Evolutionary conservation across 2,888 invertebrate species (phyloP).

Genomic region (Caenorhabditis sp.): DNA sequence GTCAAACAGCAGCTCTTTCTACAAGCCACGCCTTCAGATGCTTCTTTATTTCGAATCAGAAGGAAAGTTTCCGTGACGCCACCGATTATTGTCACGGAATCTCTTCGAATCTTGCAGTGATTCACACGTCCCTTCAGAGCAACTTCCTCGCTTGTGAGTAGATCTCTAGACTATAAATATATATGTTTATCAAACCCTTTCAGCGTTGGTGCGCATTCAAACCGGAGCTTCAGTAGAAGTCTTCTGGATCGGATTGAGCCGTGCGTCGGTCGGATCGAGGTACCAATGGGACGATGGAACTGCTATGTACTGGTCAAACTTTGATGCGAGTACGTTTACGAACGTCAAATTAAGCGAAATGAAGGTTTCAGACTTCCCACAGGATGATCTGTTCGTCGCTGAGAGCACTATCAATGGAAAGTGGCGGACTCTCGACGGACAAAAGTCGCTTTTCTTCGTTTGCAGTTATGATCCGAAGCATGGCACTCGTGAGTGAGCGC

Average conservation of each 20-base stretch:
- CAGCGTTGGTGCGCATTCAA: slow-evolving; percentile 18
- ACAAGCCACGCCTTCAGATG: background rate
- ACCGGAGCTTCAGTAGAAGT: slow-evolving; percentile 2
- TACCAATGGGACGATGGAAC: slow-evolving; percentile 50
- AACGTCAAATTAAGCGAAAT: background rate
- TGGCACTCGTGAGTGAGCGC: background rate
- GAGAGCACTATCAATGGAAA: slow-evolving; percentile 31
- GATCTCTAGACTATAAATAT: background rate
- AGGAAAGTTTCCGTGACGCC: background rate
- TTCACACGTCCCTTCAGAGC: slow-evolving; percentile 15
- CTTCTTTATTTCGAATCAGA: slow-evolving; percentile 6
- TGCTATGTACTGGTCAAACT: slow-evolving; percentile 39
- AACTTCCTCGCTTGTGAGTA: slow-evolving; percentile 43
- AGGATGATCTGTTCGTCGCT: slow-evolving; percentile 11
- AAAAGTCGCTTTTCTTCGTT: slow-evolving; percentile 4
- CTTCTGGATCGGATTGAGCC: slow-evolving; percentile 40
- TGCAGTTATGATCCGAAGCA: slow-evolving; percentile 28
- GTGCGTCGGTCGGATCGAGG: slow-evolving; percentile 1
- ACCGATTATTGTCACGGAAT: background rate
- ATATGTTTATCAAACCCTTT: background rate
- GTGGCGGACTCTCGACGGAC: slow-evolving; percentile 33
- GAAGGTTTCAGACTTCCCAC: slow-evolving; percentile 8
- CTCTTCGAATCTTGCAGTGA: slow-evolving; percentile 1
- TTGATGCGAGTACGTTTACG: slow-evolving; percentile 17
- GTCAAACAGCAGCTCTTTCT: too few relatives aligned